phyloP scores from a whole-genome alignment of 37 sponge, comb jelly and placozoan genomes.

The Amphimedon queenslandica region DNA sequence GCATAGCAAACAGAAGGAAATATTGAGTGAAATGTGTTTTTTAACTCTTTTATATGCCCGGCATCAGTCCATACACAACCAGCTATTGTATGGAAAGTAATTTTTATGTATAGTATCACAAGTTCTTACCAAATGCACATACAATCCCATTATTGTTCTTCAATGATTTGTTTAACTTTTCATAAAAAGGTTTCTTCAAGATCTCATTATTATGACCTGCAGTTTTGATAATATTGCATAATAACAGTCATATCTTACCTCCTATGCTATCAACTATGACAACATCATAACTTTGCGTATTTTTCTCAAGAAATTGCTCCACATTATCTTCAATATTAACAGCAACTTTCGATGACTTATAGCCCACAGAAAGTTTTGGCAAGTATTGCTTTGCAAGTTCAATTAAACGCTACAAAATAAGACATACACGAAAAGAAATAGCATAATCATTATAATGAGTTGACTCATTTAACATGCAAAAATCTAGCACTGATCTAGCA shows the following conservation, averaged over 20 bases:
- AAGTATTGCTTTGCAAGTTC: conserved; percentile 69
- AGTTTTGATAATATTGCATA: too few relatives aligned
- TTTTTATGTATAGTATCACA: too few relatives aligned
- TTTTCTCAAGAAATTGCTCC: conserved; percentile 75
- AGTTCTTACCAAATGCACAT: conserved; percentile 87
- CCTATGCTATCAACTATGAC: not conserved
- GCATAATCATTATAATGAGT: too few relatives aligned
- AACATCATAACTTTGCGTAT: conserved; percentile 80
- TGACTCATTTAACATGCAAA: too few relatives aligned
- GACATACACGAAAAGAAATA: too few relatives aligned
- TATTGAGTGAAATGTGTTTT: too few relatives aligned
- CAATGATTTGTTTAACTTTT: conserved; percentile 60
- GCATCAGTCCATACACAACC: not conserved
- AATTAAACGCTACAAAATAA: conserved; percentile 64
- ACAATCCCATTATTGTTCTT: conserved; percentile 67
- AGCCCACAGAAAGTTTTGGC: conserved; percentile 63
- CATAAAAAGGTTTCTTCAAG: conserved; percentile 45
- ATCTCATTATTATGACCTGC: not conserved
- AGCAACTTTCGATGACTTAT: conserved; percentile 38
- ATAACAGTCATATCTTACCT: too few relatives aligned
- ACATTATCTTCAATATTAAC: conserved; percentile 62
- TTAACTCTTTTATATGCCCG: too few relatives aligned
- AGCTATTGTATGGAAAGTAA: too few relatives aligned
- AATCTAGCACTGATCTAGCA: too few relatives aligned
- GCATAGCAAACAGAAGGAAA: conserved; percentile 74